Conservation (phyloP, 1,140 invertebrate species). For the Papilio helenus region DNA sequence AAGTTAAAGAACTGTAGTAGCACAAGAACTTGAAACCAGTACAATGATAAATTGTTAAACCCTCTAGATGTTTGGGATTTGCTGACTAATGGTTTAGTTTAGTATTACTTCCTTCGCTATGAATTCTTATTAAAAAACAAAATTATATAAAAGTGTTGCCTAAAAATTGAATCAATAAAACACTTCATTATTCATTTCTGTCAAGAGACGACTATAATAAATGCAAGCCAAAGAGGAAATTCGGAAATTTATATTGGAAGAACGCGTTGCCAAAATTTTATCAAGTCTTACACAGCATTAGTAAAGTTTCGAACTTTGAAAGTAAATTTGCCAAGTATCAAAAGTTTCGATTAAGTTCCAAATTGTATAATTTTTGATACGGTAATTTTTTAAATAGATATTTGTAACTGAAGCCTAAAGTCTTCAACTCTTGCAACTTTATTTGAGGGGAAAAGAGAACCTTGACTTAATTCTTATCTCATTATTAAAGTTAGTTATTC, state of each 20-base stretch:
- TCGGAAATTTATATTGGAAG: constrained; percentile 9
- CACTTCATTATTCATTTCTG: background rate
- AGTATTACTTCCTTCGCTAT: too few species aligned
- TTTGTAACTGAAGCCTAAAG: background rate
- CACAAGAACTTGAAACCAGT: too few species aligned
- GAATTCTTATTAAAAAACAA: too few species aligned
- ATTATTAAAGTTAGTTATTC: too few species aligned
- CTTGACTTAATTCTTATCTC: too few species aligned
- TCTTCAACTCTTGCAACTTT: background rate
- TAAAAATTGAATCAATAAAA: background rate
- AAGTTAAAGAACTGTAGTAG: too few species aligned
- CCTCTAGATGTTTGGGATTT: too few species aligned
- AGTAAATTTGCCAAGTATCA: constrained; percentile 9
- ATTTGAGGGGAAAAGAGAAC: background rate
- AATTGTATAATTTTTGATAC: background rate
- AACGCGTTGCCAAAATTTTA: constrained; percentile 22
- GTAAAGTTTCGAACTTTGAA: background rate
- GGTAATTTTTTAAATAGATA: background rate
- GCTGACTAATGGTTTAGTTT: too few species aligned
- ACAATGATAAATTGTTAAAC: too few species aligned
- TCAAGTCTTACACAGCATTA: constrained; percentile 16
- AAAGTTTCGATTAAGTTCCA: constrained; percentile 2
- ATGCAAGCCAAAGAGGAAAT: background rate
- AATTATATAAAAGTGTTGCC: too few species aligned
- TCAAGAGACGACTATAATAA: background rate